Percentiles rank a stretch among this genome's conserved stretches.
phyloP scores from a whole-genome alignment of 2,113 vertebrate genomes.

The Vombatus ursinus region DNA sequence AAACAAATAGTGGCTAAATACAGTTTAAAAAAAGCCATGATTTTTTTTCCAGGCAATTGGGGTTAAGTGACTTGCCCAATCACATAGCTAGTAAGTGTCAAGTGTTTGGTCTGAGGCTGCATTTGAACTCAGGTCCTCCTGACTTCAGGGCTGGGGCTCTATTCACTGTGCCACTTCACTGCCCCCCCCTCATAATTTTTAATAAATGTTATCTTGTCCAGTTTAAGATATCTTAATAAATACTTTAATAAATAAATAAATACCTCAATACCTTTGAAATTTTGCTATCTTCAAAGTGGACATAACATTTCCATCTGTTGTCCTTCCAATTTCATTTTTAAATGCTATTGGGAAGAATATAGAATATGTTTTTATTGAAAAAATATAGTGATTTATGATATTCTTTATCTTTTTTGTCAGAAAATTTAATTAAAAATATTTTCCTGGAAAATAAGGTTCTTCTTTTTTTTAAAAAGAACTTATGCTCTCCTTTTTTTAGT shows the following conservation, averaged over 20 bases:
- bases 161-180: no score
- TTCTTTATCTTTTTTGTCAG: not conserved
- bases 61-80: no score
- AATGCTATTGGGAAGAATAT: not conserved
- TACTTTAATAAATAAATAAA: not conserved
- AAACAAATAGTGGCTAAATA: not conserved
- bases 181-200: not conserved
- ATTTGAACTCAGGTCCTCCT: no score
- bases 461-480: not conserved
- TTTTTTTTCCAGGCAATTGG: no score
- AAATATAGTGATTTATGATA: not conserved
- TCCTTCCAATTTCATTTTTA: not conserved
- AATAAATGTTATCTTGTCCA: not conserved
- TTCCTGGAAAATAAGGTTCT: not conserved
- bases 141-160: no score
- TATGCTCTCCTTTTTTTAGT: not conserved
- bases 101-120: no score
- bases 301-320: not conserved
- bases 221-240: not conserved
- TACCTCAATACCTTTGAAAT: not conserved
- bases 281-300: not conserved
- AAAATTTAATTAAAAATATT: not conserved
- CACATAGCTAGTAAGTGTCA: no score
- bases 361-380: not conserved
- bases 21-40: no score